Conservation (phyloP, 1,140 invertebrate genomes). For the Drosophila carrolli region DNA sequence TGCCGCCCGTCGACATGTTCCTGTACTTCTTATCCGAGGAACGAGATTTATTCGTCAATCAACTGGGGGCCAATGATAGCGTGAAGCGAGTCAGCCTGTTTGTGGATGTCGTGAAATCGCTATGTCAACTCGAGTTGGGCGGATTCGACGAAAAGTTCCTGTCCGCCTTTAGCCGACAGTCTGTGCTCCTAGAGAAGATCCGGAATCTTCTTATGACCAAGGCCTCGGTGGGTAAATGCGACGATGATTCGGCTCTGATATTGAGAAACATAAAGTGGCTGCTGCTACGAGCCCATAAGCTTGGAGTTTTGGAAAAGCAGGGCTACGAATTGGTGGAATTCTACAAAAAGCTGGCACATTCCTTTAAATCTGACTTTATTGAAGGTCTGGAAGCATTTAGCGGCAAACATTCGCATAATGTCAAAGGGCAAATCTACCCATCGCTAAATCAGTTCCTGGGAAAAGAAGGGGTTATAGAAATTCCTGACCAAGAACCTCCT, state of each 20-base stretch:
- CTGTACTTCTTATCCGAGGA: constrained; percentile 71
- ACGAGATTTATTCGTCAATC: constrained; percentile 64
- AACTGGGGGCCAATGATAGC: constrained; percentile 52
- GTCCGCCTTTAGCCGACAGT: constrained; percentile 40
- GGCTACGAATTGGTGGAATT: constrained; percentile 46
- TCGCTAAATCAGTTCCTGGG: constrained; percentile 54
- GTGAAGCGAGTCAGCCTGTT: constrained; percentile 61
- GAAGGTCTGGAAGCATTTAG: constrained; percentile 25
- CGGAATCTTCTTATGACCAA: constrained; percentile 29
- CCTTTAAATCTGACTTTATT: constrained; percentile 21
- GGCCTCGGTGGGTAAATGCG: constrained; percentile 11
- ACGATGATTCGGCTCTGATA: constrained; percentile 34
- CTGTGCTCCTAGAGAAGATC: constrained; percentile 34
- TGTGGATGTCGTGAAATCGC: constrained; percentile 84
- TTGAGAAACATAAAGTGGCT: constrained; percentile 53
- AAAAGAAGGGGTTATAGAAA: background rate
- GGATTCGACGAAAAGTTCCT: constrained; percentile 73
- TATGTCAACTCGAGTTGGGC: constrained; percentile 85
- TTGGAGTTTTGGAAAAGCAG: constrained; percentile 22
- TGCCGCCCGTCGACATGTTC: constrained; percentile 69
- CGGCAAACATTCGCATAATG: constrained; percentile 3
- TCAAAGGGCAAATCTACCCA: constrained; percentile 66
- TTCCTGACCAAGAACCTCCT: background rate
- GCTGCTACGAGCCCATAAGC: constrained; percentile 50
- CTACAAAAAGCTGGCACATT: constrained; percentile 38